Evolutionary conservation across 1,140 invertebrate genomes (phyloP).

Genomic region (Panagrolaimus sp.): DNA sequence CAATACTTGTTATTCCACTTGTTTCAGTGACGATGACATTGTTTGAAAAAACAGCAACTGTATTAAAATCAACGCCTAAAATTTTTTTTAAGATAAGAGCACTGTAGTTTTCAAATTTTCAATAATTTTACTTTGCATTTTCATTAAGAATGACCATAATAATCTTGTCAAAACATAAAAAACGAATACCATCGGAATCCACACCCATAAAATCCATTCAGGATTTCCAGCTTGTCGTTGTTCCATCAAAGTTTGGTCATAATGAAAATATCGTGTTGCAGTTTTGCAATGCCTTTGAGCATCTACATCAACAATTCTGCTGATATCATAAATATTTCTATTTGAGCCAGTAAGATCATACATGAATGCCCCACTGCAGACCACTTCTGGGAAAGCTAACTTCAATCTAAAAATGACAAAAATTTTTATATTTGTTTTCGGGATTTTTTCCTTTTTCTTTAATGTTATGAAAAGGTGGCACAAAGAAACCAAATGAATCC

Average conservation of each 20-base stretch:
- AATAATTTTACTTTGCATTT: not conserved
- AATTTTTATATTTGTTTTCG: no score
- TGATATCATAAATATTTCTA: no score
- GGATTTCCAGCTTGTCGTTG: conserved; percentile 32
- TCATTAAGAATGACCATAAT: conserved; percentile 28
- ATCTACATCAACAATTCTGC: conserved; percentile 28
- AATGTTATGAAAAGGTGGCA: no score
- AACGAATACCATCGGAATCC: no score
- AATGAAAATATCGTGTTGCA: conserved; percentile 24
- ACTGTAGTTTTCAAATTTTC: conserved; percentile 6
- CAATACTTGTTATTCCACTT: conserved; percentile 26
- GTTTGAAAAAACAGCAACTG: conserved; percentile 7
- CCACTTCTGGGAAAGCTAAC: conserved; percentile 27
- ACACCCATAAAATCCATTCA: no score
- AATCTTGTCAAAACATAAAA: conserved; percentile 19
- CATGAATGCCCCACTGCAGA: conserved; percentile 26
- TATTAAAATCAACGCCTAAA: conserved; percentile 25
- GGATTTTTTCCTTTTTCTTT: no score
- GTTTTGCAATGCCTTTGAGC: conserved; percentile 33
- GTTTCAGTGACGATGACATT: conserved; percentile 24
- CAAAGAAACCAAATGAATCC: no score
- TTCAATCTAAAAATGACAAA: conserved; percentile 32
- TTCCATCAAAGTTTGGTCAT: conserved; percentile 23
- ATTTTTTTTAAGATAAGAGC: conserved; percentile 3
- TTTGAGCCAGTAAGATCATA: conserved; percentile 22